Evolutionary conservation across 1,140 invertebrate genomes (phyloP).

Genomic region (Zophobas atratus): DNA sequence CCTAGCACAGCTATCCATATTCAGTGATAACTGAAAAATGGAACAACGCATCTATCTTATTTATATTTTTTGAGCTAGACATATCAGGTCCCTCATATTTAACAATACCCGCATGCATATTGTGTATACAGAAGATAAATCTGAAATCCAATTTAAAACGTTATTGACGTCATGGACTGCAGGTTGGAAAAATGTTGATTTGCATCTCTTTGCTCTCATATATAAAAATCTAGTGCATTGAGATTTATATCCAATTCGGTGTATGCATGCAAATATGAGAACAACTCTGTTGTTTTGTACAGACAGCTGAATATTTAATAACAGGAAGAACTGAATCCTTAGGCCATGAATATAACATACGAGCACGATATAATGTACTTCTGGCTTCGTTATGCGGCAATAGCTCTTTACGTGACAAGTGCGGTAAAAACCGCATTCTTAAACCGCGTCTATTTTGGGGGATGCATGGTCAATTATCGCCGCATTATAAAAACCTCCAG

Average conservation of each 20-base stretch:
- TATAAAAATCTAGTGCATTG: conserved; percentile 51
- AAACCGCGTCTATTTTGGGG: no score
- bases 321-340: conserved; percentile 44
- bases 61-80: conserved; percentile 49
- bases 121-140: conserved; percentile 56
- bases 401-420: no score
- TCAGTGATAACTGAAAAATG: conserved; percentile 44
- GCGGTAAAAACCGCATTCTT: no score
- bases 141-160: conserved; percentile 59
- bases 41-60: conserved; percentile 46
- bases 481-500: neutral
- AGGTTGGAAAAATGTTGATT: conserved; percentile 57
- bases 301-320: conserved; percentile 46
- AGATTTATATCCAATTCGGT: conserved; percentile 51
- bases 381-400: no score
- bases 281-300: conserved; percentile 23
- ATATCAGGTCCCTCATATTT: conserved; percentile 49
- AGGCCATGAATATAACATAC: conserved; percentile 19
- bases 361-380: neutral
- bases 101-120: conserved; percentile 53
- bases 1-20: conserved; percentile 5
- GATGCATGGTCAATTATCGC: no score
- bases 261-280: conserved; percentile 31
- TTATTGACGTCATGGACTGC: conserved; percentile 59
- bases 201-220: conserved; percentile 54